Base-by-base conservation (phyloP, 1,140 invertebrate species). In the Zophobas morio region DNA sequence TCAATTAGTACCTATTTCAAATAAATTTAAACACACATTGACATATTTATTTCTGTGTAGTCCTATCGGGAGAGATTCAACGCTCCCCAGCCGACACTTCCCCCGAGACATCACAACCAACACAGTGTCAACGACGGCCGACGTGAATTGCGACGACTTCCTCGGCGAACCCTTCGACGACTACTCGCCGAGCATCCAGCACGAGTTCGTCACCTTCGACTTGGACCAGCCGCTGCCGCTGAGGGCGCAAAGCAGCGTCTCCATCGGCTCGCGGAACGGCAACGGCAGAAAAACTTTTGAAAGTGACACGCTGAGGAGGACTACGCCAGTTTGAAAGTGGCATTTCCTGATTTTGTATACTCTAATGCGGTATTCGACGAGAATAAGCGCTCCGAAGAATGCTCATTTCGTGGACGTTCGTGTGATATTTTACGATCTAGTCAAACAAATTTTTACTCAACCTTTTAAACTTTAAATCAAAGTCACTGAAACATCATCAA, bases 181-280 rank as follows among this genome's bases (percentile, higher is more conserved):
- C 37, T 87, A 85, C 79, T 85, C 86, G 53, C 83, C 86, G 0
- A 83, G 82, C 78, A 78, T 84, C 32, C 85, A 82, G 57, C 81
- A 83, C 42, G 86, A 86, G 71, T 87, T 87, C 73, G 86, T 87
- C 1, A 86, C 85, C 2, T 87, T 87, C 81, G 84, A 87, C 81
- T 75, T 87, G 57, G 86, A 87, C 60, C 82, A 85, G 74, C 84
- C 85, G 36, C 75, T 85, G 70, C 82, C 84, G 3, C 36, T 85
- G n/a, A 79, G 83, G 47, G 82, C 83, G 6, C 84, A 84, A 66
- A 84, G 83, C 77, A 82, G 78, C 33, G 80, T 84, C 8, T 84
- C 83, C 37, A 84, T 86, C 70, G 83, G 74, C 70, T 84, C 84
- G 42, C 79, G 82, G 20, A 82, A 83, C 78, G 46, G 56, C 39